phyloP scores from a whole-genome alignment of 2,797 vertebrate species.

The Sebastes variabilis region DNA sequence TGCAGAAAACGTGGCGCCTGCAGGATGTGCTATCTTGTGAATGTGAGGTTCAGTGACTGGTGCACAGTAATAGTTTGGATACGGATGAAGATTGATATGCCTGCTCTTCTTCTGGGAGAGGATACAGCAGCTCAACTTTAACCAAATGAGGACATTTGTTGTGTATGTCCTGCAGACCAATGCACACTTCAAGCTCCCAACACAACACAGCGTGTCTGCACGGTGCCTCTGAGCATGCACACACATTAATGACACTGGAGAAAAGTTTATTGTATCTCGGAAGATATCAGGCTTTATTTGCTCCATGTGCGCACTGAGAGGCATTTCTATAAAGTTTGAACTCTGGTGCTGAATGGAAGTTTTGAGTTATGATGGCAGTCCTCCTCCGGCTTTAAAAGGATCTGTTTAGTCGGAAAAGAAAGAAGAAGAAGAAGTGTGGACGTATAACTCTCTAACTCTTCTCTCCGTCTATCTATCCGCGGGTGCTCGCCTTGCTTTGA shows the following conservation, averaged over 20 bases:
- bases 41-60: constrained; percentile 26
- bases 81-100: constrained; percentile 51
- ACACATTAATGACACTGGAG: constrained; percentile 68
- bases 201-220: constrained; percentile 42
- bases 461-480: constrained; percentile 24
- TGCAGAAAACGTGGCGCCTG: constrained; percentile 36
- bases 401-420: constrained; percentile 30
- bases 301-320: constrained; percentile 28
- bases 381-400: constrained; percentile 34
- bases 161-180: constrained; percentile 42
- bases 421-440: constrained; percentile 9
- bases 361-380: constrained; percentile 44
- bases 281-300: neutral
- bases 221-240: constrained; percentile 37
- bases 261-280: constrained; percentile 30
- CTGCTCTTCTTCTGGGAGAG: constrained; percentile 11
- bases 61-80: constrained; percentile 6
- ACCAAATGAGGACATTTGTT: constrained; percentile 52
- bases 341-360: constrained; percentile 58
- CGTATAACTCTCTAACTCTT: neutral
- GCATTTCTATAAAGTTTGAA: constrained; percentile 22
- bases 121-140: constrained; percentile 26
- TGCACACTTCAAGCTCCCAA: constrained; percentile 43
- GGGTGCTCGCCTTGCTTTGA: constrained; percentile 78
- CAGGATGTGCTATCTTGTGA: constrained; percentile 34